phyloP scores from a whole-genome alignment of 2,888 invertebrate species.

The Ormyrus nitidulus region DNA sequence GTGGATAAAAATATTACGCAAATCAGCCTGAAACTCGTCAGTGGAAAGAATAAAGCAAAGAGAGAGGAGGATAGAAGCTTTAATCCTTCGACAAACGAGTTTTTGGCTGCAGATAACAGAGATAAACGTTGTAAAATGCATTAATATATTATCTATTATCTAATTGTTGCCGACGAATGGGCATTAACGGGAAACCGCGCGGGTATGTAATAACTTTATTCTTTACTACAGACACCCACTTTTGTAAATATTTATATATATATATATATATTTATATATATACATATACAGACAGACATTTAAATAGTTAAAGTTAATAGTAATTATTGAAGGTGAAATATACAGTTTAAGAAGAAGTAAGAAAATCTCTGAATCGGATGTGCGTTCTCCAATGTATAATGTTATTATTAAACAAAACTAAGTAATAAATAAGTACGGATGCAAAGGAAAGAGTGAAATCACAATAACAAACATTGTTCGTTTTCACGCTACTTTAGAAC shows the following conservation, averaged over 20 bases:
- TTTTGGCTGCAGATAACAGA: constrained; percentile 11
- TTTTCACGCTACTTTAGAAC: constrained; percentile 5
- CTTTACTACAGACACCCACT: constrained; percentile 66
- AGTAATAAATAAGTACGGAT: constrained; percentile 26
- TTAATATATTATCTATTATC: constrained; percentile 74
- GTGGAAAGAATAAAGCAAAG: too few relatives aligned
- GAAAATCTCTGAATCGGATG: constrained; percentile 51
- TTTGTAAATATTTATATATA: constrained; percentile 61
- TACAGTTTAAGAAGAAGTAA: constrained; percentile 47
- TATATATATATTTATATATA: constrained; percentile 56
- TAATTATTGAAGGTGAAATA: constrained; percentile 55
- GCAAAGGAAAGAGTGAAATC: constrained; percentile 12
- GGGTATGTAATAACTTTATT: constrained; percentile 71
- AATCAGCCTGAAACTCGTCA: too few relatives aligned
- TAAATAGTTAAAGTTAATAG: constrained; percentile 57
- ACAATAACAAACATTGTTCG: background rate
- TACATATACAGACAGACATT: constrained; percentile 57
- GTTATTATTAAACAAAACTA: constrained; percentile 34
- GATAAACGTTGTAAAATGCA: constrained; percentile 54
- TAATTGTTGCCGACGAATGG: constrained; percentile 74
- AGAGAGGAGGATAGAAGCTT: too few relatives aligned
- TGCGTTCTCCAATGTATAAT: constrained; percentile 51
- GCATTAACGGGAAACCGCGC: constrained; percentile 72
- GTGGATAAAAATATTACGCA: too few relatives aligned
- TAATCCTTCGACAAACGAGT: background rate